Percentiles rank a stretch among this genome's conserved stretches.
Conservation (phyloP, 2,113 vertebrate genomes). For the Nycticorax nycticorax region DNA sequence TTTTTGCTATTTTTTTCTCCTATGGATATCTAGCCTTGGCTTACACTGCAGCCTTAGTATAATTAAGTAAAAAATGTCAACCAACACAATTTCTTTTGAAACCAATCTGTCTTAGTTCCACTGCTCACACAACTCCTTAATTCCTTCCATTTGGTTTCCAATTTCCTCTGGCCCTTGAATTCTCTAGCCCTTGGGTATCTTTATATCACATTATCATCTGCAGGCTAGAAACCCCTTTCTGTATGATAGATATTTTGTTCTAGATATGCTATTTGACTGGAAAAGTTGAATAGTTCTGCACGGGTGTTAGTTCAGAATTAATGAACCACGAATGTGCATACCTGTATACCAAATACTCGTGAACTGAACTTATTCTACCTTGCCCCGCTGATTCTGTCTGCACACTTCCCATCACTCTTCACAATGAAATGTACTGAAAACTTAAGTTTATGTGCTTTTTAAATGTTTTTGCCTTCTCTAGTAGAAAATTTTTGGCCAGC, state of each 20-base stretch:
- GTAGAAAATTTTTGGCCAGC: background rate
- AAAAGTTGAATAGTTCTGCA: background rate
- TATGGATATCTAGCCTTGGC: background rate
- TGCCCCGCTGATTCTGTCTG: background rate
- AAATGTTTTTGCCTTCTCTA: background rate
- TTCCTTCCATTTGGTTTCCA: background rate
- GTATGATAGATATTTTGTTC: background rate
- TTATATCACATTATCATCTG: background rate
- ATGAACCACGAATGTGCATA: background rate
- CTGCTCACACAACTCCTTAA: background rate
- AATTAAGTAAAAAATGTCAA: background rate
- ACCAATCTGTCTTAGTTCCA: background rate
- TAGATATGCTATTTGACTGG: background rate
- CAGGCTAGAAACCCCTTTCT: background rate
- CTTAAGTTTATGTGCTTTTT: background rate
- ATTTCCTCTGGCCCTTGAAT: background rate
- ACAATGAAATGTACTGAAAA: background rate
- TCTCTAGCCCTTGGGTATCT: background rate
- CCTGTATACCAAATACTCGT: background rate
- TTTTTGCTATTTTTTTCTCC: background rate
- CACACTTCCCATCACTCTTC: background rate
- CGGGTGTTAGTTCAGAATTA: background rate
- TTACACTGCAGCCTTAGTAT: background rate
- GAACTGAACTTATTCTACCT: background rate
- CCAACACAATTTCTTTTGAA: background rate